phyloP scores from a whole-genome alignment of 1,140 invertebrate species.

The Coelopa frigida region DNA sequence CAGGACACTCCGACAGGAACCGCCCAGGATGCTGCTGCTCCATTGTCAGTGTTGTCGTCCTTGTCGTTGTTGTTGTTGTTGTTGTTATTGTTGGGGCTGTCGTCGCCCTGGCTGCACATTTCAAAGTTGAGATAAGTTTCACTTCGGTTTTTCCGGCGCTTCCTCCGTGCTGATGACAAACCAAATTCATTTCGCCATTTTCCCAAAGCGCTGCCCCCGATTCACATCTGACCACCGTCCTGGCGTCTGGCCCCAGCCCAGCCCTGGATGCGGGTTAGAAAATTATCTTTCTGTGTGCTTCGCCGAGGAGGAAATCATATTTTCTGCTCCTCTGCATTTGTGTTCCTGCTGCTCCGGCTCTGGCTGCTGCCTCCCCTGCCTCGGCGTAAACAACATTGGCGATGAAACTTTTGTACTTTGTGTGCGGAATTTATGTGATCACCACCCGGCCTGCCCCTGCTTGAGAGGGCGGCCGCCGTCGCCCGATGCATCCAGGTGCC shows the following conservation, averaged over 20 bases:
- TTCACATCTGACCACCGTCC: not conserved
- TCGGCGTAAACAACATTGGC: too few relatives aligned
- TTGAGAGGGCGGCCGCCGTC: too few relatives aligned
- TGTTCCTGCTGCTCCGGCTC: too few relatives aligned
- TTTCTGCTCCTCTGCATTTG: conserved; percentile 44
- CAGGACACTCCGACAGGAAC: too few relatives aligned
- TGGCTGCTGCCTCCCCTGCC: too few relatives aligned
- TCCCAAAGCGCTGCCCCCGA: conserved; percentile 9
- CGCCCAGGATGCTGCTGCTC: too few relatives aligned
- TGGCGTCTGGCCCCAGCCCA: not conserved
- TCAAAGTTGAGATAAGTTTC: conserved; percentile 35
- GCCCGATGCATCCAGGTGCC: conserved; percentile 40
- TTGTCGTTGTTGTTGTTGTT: too few relatives aligned
- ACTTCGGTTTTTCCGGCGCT: conserved; percentile 40
- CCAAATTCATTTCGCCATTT: conserved; percentile 41
- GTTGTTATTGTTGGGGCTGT: too few relatives aligned
- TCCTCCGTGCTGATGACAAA: conserved; percentile 37
- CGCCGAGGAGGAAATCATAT: conserved; percentile 45
- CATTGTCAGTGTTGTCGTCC: too few relatives aligned
- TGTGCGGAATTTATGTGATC: conserved; percentile 42
- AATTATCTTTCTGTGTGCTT: conserved; percentile 44
- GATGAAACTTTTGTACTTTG: conserved; percentile 42
- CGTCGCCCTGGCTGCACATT: too few relatives aligned
- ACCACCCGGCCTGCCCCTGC: conserved; percentile 26
- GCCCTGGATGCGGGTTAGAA: conserved; percentile 22